phyloP scores from a whole-genome alignment of 2,797 vertebrate species.

The Cossypha niveicapilla region DNA sequence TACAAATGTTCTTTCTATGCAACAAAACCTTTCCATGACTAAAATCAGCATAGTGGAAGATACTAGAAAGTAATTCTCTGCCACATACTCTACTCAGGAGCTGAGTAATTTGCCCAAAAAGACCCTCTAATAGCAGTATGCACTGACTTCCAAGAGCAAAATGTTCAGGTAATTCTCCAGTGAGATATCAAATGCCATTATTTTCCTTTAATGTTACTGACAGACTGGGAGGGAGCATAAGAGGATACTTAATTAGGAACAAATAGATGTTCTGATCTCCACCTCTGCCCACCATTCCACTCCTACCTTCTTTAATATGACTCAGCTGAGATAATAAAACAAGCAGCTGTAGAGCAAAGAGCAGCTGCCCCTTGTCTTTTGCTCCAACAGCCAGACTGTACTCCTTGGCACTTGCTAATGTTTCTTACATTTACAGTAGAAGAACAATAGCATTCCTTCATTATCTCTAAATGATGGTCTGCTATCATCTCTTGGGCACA shows the following conservation, averaged over 20 bases:
- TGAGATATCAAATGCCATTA: neutral
- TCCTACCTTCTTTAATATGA: neutral
- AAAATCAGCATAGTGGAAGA: neutral
- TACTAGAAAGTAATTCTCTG: neutral
- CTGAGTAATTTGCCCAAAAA: constrained; percentile 3
- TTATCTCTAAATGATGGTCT: neutral
- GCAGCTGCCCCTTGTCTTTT: neutral
- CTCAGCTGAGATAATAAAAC: neutral
- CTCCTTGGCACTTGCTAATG: neutral
- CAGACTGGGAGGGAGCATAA: neutral
- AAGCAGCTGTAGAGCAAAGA: neutral
- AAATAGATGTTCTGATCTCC: constrained; percentile 12
- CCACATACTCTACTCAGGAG: neutral
- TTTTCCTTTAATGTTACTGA: neutral
- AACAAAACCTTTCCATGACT: neutral
- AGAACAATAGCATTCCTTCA: neutral
- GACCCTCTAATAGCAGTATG: neutral
- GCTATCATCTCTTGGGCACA: neutral
- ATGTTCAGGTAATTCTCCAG: constrained; percentile 2
- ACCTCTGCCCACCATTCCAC: neutral
- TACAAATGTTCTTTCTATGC: neutral
- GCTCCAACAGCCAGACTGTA: neutral
- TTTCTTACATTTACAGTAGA: neutral
- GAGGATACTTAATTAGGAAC: neutral
- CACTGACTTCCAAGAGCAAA: neutral